Evolutionary conservation across 2,888 invertebrate genomes (phyloP).

Genomic region (Caenorhabditis uteleia): DNA sequence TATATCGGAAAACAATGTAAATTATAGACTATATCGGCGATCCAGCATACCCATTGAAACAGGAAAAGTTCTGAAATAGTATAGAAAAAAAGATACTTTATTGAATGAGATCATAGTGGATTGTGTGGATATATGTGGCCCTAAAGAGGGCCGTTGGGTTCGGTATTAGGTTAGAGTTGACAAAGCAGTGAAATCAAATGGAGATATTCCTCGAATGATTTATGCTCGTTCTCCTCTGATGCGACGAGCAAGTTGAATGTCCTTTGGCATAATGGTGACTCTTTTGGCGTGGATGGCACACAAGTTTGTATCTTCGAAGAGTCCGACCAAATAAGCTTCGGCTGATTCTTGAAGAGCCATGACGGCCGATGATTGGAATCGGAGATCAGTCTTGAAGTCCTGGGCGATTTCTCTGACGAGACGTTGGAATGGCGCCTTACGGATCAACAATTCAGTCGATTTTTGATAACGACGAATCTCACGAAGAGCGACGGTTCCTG

Average conservation of each 20-base stretch:
- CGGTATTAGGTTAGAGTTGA: too few relatives aligned
- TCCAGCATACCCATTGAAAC: too few relatives aligned
- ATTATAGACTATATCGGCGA: too few relatives aligned
- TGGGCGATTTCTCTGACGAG: too few relatives aligned
- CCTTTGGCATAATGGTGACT: slow-evolving; percentile 97
- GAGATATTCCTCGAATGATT: too few relatives aligned
- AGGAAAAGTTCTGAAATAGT: too few relatives aligned
- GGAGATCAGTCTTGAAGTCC: slow-evolving; percentile 50
- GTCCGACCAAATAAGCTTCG: slow-evolving; percentile 87
- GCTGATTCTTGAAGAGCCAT: slow-evolving; percentile 76
- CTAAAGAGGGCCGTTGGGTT: slow-evolving; percentile 64
- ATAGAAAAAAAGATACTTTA: too few relatives aligned
- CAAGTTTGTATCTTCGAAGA: slow-evolving; percentile 93
- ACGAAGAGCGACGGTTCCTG: slow-evolving; percentile 92
- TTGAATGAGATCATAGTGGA: too few relatives aligned
- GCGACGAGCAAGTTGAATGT: slow-evolving; percentile 76
- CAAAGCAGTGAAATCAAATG: too few relatives aligned
- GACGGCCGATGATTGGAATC: slow-evolving; percentile 47
- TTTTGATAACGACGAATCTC: slow-evolving; percentile 96
- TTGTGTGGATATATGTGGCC: slow-evolving; percentile 59
- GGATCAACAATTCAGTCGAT: slow-evolving; percentile 75
- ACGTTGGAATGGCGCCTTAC: too few relatives aligned
- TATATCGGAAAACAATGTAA: too few relatives aligned
- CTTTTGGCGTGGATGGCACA: slow-evolving; percentile 96
- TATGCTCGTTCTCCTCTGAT: slow-evolving; percentile 6